Conservation (phyloP, 2,113 vertebrate species). For the Varanus salvator region DNA sequence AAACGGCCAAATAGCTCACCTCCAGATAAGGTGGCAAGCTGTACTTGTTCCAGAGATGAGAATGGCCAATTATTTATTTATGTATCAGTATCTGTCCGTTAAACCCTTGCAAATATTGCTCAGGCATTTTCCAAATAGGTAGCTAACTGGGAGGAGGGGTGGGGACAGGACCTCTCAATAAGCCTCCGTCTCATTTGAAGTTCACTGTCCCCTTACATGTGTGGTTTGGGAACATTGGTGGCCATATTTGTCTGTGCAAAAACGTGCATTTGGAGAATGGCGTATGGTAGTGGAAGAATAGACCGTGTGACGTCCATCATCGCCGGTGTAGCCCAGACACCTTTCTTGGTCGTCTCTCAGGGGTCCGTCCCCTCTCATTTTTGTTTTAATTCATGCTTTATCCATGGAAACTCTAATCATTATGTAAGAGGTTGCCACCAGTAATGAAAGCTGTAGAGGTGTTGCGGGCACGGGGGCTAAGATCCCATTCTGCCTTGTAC, state of each 20-base stretch:
- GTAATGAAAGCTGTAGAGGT: too few relatives aligned
- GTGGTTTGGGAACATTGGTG: neutral
- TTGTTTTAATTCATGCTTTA: too few relatives aligned
- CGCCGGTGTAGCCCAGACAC: too few relatives aligned
- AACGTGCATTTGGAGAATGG: neutral
- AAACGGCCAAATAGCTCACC: conserved; percentile 41
- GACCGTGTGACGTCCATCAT: too few relatives aligned
- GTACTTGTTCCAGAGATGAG: conserved; percentile 40
- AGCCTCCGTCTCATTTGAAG: neutral
- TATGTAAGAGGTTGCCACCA: too few relatives aligned
- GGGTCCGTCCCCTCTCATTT: too few relatives aligned
- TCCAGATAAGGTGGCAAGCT: conserved; percentile 30
- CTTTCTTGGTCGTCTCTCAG: too few relatives aligned
- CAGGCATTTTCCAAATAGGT: neutral
- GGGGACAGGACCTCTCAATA: neutral
- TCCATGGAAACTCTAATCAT: too few relatives aligned
- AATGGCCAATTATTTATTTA: neutral
- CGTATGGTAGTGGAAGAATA: too few relatives aligned
- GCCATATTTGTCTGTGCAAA: neutral
- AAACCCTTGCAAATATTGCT: neutral
- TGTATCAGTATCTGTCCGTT: neutral
- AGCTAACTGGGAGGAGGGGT: too few relatives aligned
- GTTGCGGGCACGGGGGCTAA: too few relatives aligned
- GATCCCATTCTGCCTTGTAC: too few relatives aligned
- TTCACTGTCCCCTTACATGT: neutral